phyloP scores from a whole-genome alignment of 2,888 invertebrate genomes.

The Chrysolina americana region DNA sequence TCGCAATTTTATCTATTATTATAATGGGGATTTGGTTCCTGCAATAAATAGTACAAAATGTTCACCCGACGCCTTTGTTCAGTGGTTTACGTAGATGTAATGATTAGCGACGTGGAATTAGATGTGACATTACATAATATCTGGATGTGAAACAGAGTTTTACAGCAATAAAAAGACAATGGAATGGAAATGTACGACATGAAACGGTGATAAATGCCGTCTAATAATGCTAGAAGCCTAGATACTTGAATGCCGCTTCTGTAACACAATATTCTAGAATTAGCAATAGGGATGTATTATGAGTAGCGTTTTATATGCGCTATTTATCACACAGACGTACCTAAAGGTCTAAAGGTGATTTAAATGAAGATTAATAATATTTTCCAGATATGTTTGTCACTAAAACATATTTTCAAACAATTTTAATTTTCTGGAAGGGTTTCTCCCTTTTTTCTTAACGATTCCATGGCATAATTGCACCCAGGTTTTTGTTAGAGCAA shows the following conservation, averaged over 20 bases:
- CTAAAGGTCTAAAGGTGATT: too few species aligned
- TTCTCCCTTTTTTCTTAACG: too few species aligned
- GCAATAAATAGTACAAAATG: conserved; percentile 31
- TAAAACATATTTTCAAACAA: too few species aligned
- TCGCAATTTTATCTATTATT: conserved; percentile 37
- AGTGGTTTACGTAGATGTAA: conserved; percentile 14
- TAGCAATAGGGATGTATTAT: too few species aligned
- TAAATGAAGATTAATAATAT: too few species aligned
- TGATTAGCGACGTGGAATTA: background rate
- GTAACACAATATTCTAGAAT: too few species aligned
- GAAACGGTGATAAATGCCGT: background rate
- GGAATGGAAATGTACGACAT: background rate
- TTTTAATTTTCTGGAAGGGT: too few species aligned
- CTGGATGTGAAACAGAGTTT: background rate
- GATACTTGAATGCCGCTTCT: background rate
- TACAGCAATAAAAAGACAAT: background rate
- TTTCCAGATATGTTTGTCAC: too few species aligned
- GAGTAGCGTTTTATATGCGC: too few species aligned
- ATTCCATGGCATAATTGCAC: too few species aligned
- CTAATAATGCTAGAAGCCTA: background rate
- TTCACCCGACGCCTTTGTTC: conserved; percentile 24
- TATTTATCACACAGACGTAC: too few species aligned
- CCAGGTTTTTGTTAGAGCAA: too few species aligned
- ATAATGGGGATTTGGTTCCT: conserved; percentile 5
- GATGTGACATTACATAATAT: conserved; percentile 12